phyloP scores from a whole-genome alignment of 2,113 vertebrate genomes.

The Carassius gibelio region DNA sequence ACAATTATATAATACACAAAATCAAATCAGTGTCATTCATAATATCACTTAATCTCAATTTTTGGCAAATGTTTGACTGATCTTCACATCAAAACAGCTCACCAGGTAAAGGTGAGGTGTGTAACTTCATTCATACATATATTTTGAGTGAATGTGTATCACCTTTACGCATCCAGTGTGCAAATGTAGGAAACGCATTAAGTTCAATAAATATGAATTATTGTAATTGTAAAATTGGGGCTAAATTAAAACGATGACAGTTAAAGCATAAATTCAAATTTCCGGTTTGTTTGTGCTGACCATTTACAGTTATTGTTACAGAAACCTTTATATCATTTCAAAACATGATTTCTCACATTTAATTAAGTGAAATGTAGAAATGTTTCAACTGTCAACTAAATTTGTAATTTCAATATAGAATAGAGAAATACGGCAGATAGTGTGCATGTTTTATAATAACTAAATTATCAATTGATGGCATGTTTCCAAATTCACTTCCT shows the following conservation, averaged over 20 bases:
- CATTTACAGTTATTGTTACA: background rate
- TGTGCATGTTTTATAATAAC: background rate
- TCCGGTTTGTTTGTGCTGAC: background rate
- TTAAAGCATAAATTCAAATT: background rate
- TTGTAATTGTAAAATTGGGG: background rate
- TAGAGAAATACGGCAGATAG: background rate
- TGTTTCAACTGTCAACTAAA: background rate
- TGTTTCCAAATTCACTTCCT: background rate
- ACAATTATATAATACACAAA: background rate
- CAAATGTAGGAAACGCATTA: background rate
- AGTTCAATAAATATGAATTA: background rate
- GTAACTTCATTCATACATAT: too few species aligned
- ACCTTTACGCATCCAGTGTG: background rate
- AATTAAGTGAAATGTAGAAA: background rate
- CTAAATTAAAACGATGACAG: background rate
- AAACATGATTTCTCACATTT: background rate
- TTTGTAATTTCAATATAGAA: background rate
- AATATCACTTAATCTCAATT: too few species aligned
- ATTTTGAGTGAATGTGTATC: too few species aligned
- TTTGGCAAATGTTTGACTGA: too few species aligned
- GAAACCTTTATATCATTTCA: background rate
- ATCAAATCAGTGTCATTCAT: background rate
- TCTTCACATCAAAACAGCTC: too few species aligned
- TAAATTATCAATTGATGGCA: background rate
- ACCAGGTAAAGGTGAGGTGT: too few species aligned